Conservation (phyloP, 1,140 invertebrate species). For the Mactra quadrangularis region DNA sequence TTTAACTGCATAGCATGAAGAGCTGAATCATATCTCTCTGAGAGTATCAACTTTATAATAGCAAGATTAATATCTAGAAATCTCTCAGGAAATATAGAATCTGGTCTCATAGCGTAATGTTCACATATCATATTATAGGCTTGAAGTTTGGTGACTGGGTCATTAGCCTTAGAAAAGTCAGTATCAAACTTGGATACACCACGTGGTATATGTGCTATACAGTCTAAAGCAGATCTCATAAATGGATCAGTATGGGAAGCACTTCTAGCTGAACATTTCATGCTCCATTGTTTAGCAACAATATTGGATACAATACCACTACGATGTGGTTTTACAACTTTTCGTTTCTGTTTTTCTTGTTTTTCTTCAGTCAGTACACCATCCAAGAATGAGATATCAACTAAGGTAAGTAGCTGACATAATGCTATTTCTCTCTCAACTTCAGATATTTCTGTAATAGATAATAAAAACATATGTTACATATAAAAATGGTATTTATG, state of each 20-base stretch:
- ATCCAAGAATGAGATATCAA: constrained; percentile 80
- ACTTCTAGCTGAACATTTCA: constrained; percentile 62
- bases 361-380: constrained; percentile 74
- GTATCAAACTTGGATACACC: constrained; percentile 65
- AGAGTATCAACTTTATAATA: constrained; percentile 75
- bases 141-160: constrained; percentile 52
- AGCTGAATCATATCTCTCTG: constrained; percentile 63
- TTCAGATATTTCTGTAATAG: constrained; percentile 75
- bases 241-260: constrained; percentile 64
- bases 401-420: constrained; percentile 76
- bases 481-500: no score
- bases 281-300: constrained; percentile 68
- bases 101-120: constrained; percentile 65
- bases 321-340: constrained; percentile 68
- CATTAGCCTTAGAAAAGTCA: constrained; percentile 41
- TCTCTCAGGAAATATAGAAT: constrained; percentile 71
- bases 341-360: constrained; percentile 68
- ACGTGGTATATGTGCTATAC: constrained; percentile 73
- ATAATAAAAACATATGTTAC: no score
- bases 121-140: constrained; percentile 68
- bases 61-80: constrained; percentile 77
- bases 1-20: constrained; percentile 78
- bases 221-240: constrained; percentile 72
- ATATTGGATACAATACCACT: constrained; percentile 67
- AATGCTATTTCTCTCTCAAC: constrained; percentile 79